Percentiles rank a stretch among this genome's conserved stretches.
These are phyloP conservation scores for Athalia cordata DNA, from an alignment of 2,888 invertebrate genomes.

Conservation along the genomic window DNA sequence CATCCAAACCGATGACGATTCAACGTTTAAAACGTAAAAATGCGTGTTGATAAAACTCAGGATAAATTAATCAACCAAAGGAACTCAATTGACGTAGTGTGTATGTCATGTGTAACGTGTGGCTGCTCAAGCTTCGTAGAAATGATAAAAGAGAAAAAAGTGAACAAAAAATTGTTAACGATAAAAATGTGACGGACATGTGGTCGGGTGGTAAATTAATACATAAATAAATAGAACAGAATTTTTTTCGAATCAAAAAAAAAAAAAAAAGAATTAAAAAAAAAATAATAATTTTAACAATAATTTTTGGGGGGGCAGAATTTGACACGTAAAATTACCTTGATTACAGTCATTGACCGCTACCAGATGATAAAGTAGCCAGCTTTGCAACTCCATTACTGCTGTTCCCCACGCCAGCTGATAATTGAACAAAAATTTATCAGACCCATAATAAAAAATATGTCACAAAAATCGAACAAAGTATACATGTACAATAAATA, in stretches of 20 bases:
- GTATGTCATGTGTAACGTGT: not conserved
- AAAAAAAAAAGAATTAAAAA: slow-evolving; percentile 25
- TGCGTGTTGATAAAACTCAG: slow-evolving; percentile 60
- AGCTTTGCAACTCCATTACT: slow-evolving; percentile 72
- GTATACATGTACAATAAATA: too few relatives aligned
- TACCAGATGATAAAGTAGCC: slow-evolving; percentile 72
- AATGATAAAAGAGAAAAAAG: slow-evolving; percentile 9
- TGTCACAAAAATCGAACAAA: not conserved
- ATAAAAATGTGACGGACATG: not conserved
- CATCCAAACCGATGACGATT: slow-evolving; percentile 61
- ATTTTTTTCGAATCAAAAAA: slow-evolving; percentile 36
- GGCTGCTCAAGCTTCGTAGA: slow-evolving; percentile 4
- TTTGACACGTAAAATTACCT: slow-evolving; percentile 60
- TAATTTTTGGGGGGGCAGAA: too few relatives aligned
- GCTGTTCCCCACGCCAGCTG: slow-evolving; percentile 73
- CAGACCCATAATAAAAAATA: not conserved
- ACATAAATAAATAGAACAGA: not conserved
- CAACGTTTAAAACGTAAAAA: slow-evolving; percentile 16
- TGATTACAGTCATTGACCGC: slow-evolving; percentile 72
- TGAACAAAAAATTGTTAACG: slow-evolving; percentile 17
- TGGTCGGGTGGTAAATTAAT: not conserved
- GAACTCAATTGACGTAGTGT: slow-evolving; percentile 52
- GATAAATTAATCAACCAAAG: slow-evolving; percentile 63
- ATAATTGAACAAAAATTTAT: slow-evolving; percentile 47
- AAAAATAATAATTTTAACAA: slow-evolving; percentile 20